Conservation (phyloP, 1,140 invertebrate species). For the Caenorhabditis briggsae region DNA sequence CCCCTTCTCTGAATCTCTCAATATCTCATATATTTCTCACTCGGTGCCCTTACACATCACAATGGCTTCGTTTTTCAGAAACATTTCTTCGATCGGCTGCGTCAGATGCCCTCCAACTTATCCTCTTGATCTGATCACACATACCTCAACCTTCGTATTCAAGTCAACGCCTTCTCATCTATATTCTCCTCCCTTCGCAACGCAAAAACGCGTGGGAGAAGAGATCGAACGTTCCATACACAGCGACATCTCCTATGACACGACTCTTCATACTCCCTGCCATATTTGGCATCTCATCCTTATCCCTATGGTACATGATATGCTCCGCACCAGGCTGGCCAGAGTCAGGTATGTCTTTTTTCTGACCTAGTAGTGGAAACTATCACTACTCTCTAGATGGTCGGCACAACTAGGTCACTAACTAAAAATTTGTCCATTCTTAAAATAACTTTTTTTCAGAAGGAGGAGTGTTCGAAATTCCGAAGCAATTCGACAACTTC, state of each 20-base stretch:
- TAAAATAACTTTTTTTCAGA: constrained; percentile 9
- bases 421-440: background rate
- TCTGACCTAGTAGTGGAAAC: background rate
- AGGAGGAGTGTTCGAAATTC: constrained; percentile 77
- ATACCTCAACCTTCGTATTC: constrained; percentile 53
- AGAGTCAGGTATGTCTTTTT: constrained; percentile 61
- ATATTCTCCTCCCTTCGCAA: constrained; percentile 53
- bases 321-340: constrained; percentile 74
- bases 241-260: constrained; percentile 69
- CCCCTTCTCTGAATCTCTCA: background rate
- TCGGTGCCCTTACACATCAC: constrained; percentile 29
- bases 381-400: too few relatives aligned
- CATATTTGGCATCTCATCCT: constrained; percentile 73
- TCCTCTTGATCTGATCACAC: constrained; percentile 48
- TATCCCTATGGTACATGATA: constrained; percentile 74
- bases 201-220: constrained; percentile 41
- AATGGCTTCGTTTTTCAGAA: constrained; percentile 31
- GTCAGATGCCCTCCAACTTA: constrained; percentile 50
- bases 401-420: background rate
- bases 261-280: constrained; percentile 75
- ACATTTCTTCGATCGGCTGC: constrained; percentile 47
- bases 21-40: background rate
- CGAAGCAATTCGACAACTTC: constrained; percentile 80
- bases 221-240: constrained; percentile 36
- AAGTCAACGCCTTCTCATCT: constrained; percentile 42